Conservation (phyloP, 92 coral and sea anemone genomes). For the Bergia puertoricense region DNA sequence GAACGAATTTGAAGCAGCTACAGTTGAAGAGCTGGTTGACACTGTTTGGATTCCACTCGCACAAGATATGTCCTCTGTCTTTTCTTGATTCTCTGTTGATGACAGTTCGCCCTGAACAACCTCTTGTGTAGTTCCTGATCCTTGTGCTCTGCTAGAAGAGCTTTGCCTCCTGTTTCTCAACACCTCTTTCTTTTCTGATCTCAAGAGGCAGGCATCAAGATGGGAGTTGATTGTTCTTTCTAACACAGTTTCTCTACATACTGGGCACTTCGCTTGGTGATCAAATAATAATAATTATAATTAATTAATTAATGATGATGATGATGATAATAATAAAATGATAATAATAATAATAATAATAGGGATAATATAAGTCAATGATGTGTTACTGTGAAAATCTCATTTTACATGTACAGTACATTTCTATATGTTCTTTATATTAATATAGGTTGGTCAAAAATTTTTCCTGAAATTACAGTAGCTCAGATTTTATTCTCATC, state of each 20-base stretch:
- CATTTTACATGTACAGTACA: too few relatives aligned
- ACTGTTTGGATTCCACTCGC: not conserved
- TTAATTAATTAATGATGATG: not conserved
- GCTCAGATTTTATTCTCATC: too few relatives aligned
- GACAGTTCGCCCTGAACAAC: not conserved
- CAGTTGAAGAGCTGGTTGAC: not conserved
- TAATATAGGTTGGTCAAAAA: too few relatives aligned
- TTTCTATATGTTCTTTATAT: too few relatives aligned
- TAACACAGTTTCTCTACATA: conserved; percentile 77
- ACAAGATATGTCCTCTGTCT: not conserved
- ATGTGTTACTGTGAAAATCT: too few relatives aligned
- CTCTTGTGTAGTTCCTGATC: not conserved
- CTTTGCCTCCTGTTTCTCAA: conserved; percentile 58
- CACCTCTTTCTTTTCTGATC: conserved; percentile 81
- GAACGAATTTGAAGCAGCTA: conserved; percentile 42
- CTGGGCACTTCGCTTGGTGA: conserved; percentile 84
- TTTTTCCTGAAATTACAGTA: too few relatives aligned
- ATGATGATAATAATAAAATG: too few relatives aligned
- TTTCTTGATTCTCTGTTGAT: conserved; percentile 3
- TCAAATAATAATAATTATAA: not conserved
- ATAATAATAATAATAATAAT: not conserved
- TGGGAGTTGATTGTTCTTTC: conserved; percentile 73
- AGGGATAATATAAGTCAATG: too few relatives aligned
- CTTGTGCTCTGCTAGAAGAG: not conserved
- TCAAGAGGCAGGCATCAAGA: conserved; percentile 82